Conservation (phyloP, 1,140 invertebrate species). For the Drosophila aff. region DNA sequence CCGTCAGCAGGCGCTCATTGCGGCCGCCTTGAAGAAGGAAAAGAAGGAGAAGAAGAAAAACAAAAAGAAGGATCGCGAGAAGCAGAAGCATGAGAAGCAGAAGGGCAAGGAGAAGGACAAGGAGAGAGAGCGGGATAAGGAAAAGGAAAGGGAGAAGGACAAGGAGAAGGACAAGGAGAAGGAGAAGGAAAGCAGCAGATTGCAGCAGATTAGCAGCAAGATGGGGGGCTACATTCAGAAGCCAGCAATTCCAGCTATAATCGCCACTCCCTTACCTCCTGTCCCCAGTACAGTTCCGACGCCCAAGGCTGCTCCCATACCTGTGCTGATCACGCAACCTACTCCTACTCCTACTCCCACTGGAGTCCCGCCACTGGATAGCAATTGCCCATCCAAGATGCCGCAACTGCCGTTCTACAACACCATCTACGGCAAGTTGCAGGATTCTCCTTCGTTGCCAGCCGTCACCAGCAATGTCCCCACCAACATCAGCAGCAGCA, state of each 20-base stretch:
- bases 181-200: slow-evolving; percentile 28
- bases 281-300: neutral
- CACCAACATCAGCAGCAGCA: slow-evolving; percentile 20
- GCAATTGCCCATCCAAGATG: slow-evolving; percentile 37
- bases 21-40: slow-evolving; percentile 68
- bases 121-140: slow-evolving; percentile 7
- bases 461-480: slow-evolving; percentile 43
- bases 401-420: slow-evolving; percentile 70
- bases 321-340: slow-evolving; percentile 49
- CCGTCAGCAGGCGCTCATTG: slow-evolving; percentile 64
- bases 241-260: slow-evolving; percentile 3
- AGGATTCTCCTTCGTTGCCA: slow-evolving; percentile 44
- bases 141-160: slow-evolving; percentile 7
- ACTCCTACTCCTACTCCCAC: neutral
- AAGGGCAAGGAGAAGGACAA: slow-evolving; percentile 55
- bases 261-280: neutral
- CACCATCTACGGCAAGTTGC: slow-evolving; percentile 80
- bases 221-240: slow-evolving; percentile 31
- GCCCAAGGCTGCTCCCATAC: slow-evolving; percentile 42
- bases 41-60: slow-evolving; percentile 71
- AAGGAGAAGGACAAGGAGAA: slow-evolving; percentile 26
- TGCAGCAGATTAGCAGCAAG: slow-evolving; percentile 2
- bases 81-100: slow-evolving; percentile 59
- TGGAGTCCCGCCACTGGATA: slow-evolving; percentile 6
- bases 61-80: slow-evolving; percentile 75